These are phyloP conservation scores for Zygothrica quintamaculata DNA, from an alignment of 2,888 invertebrate species.

Conservation along the genomic window DNA sequence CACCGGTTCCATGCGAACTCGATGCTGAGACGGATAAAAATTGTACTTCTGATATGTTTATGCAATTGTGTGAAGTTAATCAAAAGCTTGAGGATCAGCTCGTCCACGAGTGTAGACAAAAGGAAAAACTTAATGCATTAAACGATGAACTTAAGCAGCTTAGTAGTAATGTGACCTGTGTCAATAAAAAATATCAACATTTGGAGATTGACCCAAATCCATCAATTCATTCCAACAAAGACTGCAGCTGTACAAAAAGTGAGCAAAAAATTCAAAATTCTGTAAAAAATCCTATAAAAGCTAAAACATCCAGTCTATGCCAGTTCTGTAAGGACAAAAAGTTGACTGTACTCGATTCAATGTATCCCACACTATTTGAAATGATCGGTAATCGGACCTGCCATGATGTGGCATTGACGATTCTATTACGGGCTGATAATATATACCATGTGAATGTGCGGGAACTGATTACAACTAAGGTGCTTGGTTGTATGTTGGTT, in stretches of 20 bases:
- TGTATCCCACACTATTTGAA: background rate
- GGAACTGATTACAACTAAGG: conserved; percentile 32
- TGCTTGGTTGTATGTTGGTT: conserved; percentile 67
- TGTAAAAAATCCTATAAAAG: too few species aligned
- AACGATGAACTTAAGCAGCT: conserved; percentile 30
- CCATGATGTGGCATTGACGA: conserved; percentile 53
- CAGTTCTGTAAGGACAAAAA: conserved; percentile 47
- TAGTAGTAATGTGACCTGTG: background rate
- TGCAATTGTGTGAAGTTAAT: conserved; percentile 19
- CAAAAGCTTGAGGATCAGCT: conserved; percentile 21
- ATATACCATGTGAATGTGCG: conserved; percentile 74
- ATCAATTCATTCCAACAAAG: too few species aligned
- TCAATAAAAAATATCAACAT: conserved; percentile 20
- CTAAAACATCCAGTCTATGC: conserved; percentile 51
- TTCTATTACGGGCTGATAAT: conserved; percentile 66
- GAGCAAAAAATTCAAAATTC: too few species aligned
- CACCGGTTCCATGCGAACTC: too few species aligned
- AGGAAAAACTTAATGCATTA: conserved; percentile 21
- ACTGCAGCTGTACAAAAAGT: too few species aligned
- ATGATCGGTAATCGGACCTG: conserved; percentile 31
- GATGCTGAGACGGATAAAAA: too few species aligned
- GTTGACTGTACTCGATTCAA: conserved; percentile 20
- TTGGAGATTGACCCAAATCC: background rate
- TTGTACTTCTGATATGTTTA: conserved; percentile 13
- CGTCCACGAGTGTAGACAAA: conserved; percentile 20